Conservation (phyloP, 2,113 vertebrate genomes). For the Megalops atlanticus region DNA sequence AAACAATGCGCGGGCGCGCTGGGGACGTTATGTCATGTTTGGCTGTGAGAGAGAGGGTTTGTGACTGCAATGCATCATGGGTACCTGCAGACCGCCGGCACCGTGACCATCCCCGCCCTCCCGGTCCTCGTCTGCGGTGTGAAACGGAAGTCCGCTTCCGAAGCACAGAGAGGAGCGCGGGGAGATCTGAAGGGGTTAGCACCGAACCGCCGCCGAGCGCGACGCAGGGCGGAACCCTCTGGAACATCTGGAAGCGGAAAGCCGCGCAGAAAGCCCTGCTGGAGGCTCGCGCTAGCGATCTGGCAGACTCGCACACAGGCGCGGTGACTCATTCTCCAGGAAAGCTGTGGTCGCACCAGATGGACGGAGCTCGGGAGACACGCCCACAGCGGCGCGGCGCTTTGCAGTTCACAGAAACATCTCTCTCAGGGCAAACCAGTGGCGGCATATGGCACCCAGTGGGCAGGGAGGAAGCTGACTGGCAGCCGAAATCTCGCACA, state of each 20-base stretch:
- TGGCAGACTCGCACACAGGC: slow-evolving; percentile 25
- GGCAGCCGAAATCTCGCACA: neutral
- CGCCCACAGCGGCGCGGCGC: neutral
- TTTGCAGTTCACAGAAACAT: neutral
- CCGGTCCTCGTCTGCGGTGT: neutral
- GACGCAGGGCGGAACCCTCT: neutral
- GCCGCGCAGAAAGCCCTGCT: neutral
- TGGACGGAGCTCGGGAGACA: slow-evolving; percentile 14
- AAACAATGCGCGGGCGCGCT: neutral
- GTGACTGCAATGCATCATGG: too few relatives aligned
- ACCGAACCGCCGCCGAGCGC: neutral
- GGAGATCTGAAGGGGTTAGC: neutral
- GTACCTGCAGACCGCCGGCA: too few relatives aligned
- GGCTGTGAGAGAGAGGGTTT: too few relatives aligned
- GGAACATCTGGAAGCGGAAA: neutral
- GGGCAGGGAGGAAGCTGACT: neutral
- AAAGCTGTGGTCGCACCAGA: slow-evolving; percentile 22
- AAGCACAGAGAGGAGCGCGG: neutral
- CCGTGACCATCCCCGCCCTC: too few relatives aligned
- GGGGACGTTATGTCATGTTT: too few relatives aligned
- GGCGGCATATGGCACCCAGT: neutral
- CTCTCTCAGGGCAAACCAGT: neutral
- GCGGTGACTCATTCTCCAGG: slow-evolving; percentile 31
- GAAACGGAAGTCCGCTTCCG: neutral
- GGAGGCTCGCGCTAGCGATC: slow-evolving; percentile 2